phyloP scores from a whole-genome alignment of 2,888 invertebrate genomes.

The Ichneumon xanthorius region DNA sequence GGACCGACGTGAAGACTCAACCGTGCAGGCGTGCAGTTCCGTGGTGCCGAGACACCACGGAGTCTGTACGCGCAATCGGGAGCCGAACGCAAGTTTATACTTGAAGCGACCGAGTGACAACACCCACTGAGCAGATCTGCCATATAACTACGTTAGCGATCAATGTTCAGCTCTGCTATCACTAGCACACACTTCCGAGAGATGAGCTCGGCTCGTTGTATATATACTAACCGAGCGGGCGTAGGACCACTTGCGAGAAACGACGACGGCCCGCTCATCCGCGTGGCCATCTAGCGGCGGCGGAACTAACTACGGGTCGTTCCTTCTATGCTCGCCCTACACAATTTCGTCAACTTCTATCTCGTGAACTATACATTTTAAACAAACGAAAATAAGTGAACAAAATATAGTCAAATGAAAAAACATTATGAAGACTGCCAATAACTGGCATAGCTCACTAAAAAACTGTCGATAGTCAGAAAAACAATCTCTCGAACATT shows the following conservation, averaged over 20 bases:
- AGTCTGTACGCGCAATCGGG: constrained; percentile 85
- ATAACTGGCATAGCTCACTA: not conserved
- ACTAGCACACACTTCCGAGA: constrained; percentile 87
- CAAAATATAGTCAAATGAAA: not conserved
- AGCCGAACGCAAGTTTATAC: constrained; percentile 86
- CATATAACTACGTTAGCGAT: constrained; percentile 86
- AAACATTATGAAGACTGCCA: not conserved
- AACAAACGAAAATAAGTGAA: not conserved
- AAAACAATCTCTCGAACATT: no score
- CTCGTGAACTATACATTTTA: not conserved
- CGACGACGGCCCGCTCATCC: not conserved
- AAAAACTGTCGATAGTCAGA: not conserved
- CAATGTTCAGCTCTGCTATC: constrained; percentile 88
- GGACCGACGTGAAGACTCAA: constrained; percentile 86
- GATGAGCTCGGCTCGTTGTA: accelerated
- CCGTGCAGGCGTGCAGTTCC: constrained; percentile 85
- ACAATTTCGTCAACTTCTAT: not conserved
- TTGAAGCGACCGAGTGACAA: constrained; percentile 88
- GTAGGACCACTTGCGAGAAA: constrained; percentile 70
- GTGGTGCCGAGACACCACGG: constrained; percentile 73
- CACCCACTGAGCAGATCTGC: constrained; percentile 89
- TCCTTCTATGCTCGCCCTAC: not conserved
- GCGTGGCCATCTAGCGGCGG: constrained; percentile 55
- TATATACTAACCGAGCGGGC: constrained; percentile 68
- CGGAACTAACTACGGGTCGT: not conserved